phyloP scores from a whole-genome alignment of 1,140 invertebrate genomes.

The Zaprionus inermis region DNA sequence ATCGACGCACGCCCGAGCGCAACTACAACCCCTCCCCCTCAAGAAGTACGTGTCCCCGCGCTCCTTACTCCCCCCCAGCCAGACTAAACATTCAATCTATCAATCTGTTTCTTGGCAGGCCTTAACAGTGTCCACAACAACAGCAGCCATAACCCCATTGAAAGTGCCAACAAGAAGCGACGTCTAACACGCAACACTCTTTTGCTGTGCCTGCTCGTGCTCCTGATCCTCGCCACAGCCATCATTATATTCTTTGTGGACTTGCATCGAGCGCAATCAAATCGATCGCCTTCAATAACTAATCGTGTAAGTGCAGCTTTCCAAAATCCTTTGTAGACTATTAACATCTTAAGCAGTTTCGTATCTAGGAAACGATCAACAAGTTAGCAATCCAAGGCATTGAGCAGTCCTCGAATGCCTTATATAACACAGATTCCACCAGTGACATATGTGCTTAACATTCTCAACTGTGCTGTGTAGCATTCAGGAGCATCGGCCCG shows the following conservation, averaged over 20 bases:
- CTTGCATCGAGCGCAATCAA: conserved; percentile 47
- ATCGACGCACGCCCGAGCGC: conserved; percentile 66
- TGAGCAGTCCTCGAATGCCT: conserved; percentile 85
- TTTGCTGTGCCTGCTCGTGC: conserved; percentile 58
- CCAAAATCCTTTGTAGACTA: conserved; percentile 28
- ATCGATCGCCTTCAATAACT: conserved; percentile 73
- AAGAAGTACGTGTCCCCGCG: conserved; percentile 9
- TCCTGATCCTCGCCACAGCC: conserved; percentile 57
- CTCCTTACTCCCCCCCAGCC: not conserved
- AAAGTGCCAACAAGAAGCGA: conserved; percentile 33
- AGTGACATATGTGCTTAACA: conserved; percentile 84
- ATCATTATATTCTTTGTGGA: conserved; percentile 65
- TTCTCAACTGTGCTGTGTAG: conserved; percentile 82
- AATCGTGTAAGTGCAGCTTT: conserved; percentile 69
- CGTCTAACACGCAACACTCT: conserved; percentile 62
- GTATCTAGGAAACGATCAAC: conserved; percentile 82
- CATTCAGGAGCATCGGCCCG: conserved; percentile 81
- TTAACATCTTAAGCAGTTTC: conserved; percentile 75
- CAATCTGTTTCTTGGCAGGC: conserved; percentile 46
- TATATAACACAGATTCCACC: conserved; percentile 65
- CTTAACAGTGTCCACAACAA: conserved; percentile 53
- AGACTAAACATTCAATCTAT: not conserved
- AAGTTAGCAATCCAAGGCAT: conserved; percentile 82
- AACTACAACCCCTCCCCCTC: not conserved
- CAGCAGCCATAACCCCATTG: conserved; percentile 19